These are phyloP conservation scores for Mya arenaria DNA, from an alignment of 1,140 invertebrate genomes.

Conservation along the genomic window DNA sequence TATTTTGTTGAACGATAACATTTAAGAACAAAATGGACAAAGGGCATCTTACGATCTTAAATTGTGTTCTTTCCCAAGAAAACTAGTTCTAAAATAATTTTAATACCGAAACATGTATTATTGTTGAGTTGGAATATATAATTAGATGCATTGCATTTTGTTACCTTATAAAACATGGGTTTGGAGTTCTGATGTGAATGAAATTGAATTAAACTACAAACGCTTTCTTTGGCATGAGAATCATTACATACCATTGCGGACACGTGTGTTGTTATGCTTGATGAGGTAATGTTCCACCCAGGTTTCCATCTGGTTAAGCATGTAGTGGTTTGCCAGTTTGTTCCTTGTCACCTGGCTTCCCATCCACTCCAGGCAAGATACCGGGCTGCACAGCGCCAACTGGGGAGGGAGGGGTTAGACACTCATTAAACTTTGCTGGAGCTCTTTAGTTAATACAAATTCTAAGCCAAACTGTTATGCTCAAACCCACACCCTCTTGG, in stretches of 20 bases:
- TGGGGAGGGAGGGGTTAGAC: background rate
- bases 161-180: too few relatives aligned
- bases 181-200: too few relatives aligned
- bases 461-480: background rate
- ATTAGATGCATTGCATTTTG: too few relatives aligned
- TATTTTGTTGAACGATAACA: too few relatives aligned
- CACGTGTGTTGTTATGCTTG: constrained; percentile 91
- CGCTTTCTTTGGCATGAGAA: too few relatives aligned
- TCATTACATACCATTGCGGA: constrained; percentile 88
- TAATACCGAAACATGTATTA: too few relatives aligned
- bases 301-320: constrained; percentile 91
- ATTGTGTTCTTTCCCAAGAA: too few relatives aligned
- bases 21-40: too few relatives aligned
- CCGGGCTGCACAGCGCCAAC: constrained; percentile 92
- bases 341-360: constrained; percentile 90
- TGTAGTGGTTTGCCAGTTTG: constrained; percentile 93
- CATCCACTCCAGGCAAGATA: constrained; percentile 95
- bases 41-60: too few relatives aligned
- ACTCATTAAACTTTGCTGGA: background rate
- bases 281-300: constrained; percentile 96
- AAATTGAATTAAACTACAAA: too few relatives aligned
- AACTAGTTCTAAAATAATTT: too few relatives aligned
- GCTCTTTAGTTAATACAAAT: background rate
- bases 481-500: background rate
- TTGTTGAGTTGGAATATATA: too few relatives aligned